Evolutionary conservation across 2,113 vertebrate genomes (phyloP).

Genomic region (Trematomus loennbergii): DNA sequence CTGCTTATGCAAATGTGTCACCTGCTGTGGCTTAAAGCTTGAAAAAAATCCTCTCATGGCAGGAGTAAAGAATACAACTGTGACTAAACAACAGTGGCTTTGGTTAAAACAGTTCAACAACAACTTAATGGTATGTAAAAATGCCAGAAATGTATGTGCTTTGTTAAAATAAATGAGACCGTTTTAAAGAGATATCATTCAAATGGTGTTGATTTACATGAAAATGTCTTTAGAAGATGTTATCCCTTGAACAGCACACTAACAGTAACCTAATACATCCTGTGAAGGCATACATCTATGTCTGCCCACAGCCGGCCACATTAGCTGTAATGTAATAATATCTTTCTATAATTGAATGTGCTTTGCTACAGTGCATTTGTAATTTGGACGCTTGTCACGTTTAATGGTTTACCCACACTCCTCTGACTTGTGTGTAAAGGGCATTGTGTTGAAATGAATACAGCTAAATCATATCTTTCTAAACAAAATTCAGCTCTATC

Average conservation of each 20-base stretch:
- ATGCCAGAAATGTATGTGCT: not conserved
- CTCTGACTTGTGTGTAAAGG: not conserved
- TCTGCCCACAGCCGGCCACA: slow-evolving; percentile 15
- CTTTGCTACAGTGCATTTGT: slow-evolving; percentile 6
- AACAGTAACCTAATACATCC: slow-evolving; percentile 42
- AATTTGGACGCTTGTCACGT: not conserved
- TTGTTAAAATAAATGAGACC: not conserved
- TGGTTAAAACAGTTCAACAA: not conserved
- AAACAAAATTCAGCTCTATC: not conserved
- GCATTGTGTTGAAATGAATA: not conserved
- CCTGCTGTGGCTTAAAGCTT: slow-evolving; percentile 62
- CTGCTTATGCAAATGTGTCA: slow-evolving; percentile 66
- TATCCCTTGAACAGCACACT: slow-evolving; percentile 17
- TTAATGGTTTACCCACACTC: slow-evolving; percentile 7
- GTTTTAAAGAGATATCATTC: slow-evolving; percentile 3
- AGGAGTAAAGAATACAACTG: slow-evolving; percentile 15
- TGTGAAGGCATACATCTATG: slow-evolving; percentile 13
- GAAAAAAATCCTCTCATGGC: slow-evolving; percentile 36
- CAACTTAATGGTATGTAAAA: slow-evolving; percentile 7
- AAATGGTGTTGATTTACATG: slow-evolving; percentile 31
- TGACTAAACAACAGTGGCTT: not conserved
- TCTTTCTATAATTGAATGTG: slow-evolving; percentile 38
- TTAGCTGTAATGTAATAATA: slow-evolving; percentile 34
- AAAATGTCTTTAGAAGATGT: slow-evolving; percentile 26
- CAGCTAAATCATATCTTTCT: not conserved